phyloP scores from a whole-genome alignment of 2,797 vertebrate species.

The Gallinago nigripennis region DNA sequence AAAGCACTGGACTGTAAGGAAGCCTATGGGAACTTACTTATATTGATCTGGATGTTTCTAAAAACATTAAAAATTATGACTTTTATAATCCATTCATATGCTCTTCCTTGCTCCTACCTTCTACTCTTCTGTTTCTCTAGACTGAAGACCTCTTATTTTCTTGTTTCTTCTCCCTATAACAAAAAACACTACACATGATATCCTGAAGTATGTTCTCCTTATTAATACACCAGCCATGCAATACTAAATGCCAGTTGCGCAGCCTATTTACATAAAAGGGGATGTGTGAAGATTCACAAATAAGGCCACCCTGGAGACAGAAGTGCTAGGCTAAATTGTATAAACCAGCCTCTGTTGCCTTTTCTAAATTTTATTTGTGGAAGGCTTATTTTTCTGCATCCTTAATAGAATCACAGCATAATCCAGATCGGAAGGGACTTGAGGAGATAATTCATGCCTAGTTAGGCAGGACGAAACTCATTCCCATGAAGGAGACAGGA shows the following conservation, averaged over 20 bases:
- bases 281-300: background rate
- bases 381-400: background rate
- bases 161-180: background rate
- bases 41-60: background rate
- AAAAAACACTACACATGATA: background rate
- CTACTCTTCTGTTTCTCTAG: background rate
- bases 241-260: background rate
- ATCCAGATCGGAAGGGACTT: background rate
- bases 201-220: background rate
- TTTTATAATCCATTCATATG: background rate
- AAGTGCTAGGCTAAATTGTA: background rate
- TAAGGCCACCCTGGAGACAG: background rate
- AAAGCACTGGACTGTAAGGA: background rate
- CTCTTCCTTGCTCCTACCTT: background rate
- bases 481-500: background rate
- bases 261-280: background rate
- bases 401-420: background rate
- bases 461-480: background rate
- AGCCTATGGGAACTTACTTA: background rate
- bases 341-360: background rate
- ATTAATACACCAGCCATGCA: background rate
- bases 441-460: background rate
- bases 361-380: background rate
- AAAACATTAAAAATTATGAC: background rate
- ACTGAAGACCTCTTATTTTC: background rate